Conservation (phyloP, 2,888 invertebrate genomes). For the Schrankia costaestrigalis region DNA sequence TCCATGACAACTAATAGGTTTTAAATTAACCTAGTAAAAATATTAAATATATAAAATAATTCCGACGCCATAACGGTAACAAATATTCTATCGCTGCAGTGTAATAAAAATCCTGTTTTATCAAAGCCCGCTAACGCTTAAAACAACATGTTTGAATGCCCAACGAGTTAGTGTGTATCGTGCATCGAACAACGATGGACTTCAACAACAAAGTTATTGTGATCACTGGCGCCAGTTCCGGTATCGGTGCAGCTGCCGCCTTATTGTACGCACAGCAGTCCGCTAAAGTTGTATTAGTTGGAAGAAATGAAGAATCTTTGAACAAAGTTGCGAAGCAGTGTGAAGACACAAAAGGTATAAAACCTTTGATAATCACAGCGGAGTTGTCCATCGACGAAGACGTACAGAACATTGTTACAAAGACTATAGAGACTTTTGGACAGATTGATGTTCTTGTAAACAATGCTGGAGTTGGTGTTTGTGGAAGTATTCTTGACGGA, state of each 20-base stretch:
- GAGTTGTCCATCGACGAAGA: conserved; percentile 86
- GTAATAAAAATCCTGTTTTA: too few species aligned
- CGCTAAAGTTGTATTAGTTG: conserved; percentile 83
- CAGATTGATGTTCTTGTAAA: conserved; percentile 90
- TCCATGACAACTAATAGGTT: too few species aligned
- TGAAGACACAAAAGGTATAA: conserved; percentile 54
- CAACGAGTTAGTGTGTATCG: conserved; percentile 29
- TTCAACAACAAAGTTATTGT: conserved; percentile 82
- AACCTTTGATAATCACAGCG: conserved; percentile 81
- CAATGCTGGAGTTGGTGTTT: conserved; percentile 90
- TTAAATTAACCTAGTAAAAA: too few species aligned
- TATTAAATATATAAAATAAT: too few species aligned
- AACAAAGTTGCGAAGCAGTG: conserved; percentile 82
- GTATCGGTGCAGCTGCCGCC: conserved; percentile 86
- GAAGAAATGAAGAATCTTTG: conserved; percentile 85
- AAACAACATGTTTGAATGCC: conserved; percentile 14
- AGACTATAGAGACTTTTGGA: conserved; percentile 84
- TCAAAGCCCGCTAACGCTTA: too few species aligned
- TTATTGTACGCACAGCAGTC: conserved; percentile 84
- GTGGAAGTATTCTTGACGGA: conserved; percentile 89
- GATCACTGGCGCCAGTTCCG: conserved; percentile 86
- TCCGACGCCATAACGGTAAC: too few species aligned
- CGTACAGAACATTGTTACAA: conserved; percentile 81
- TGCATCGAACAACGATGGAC: conserved; percentile 63
- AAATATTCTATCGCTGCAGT: too few species aligned